These are phyloP conservation scores for Typhlichthys subterraneus DNA, from an alignment of 2,797 vertebrate species.

Conservation along the genomic window DNA sequence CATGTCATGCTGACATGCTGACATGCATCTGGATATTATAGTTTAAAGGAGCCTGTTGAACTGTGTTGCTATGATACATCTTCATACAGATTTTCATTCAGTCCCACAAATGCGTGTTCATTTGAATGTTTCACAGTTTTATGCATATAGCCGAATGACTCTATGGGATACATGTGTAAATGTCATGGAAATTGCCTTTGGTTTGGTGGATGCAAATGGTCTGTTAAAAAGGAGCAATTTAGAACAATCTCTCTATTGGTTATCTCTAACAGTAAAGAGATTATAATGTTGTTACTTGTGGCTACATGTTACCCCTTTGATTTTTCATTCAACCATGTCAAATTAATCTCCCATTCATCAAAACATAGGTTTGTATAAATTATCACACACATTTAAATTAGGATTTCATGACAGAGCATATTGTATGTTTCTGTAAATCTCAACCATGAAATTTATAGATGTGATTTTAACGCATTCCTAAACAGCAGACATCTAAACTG, in stretches of 20 bases:
- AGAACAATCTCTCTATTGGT: constrained; percentile 23
- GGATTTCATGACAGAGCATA: no score
- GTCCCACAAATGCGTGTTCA: constrained; percentile 62
- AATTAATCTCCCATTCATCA: no score
- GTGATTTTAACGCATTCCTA: constrained; percentile 62
- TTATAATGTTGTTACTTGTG: background rate
- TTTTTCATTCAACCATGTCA: background rate
- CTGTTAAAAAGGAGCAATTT: constrained; percentile 55
- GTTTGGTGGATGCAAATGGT: constrained; percentile 67
- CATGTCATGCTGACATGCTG: background rate
- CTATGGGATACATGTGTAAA: constrained; percentile 65
- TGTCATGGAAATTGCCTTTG: constrained; percentile 70
- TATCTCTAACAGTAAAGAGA: background rate
- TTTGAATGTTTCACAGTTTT: constrained; percentile 66
- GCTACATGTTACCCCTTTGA: background rate
- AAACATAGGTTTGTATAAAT: no score
- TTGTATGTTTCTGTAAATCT: constrained; percentile 32
- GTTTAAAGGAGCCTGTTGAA: constrained; percentile 17
- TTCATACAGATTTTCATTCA: constrained; percentile 52
- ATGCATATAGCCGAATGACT: constrained; percentile 51
- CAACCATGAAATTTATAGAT: constrained; percentile 14
- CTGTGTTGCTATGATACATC: constrained; percentile 9
- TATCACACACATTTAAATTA: no score
- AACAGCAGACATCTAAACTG: constrained; percentile 55
- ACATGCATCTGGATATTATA: background rate